These are phyloP conservation scores for Heliopora coerulea DNA, from an alignment of 92 coral and sea anemone genomes.

Conservation along the genomic window DNA sequence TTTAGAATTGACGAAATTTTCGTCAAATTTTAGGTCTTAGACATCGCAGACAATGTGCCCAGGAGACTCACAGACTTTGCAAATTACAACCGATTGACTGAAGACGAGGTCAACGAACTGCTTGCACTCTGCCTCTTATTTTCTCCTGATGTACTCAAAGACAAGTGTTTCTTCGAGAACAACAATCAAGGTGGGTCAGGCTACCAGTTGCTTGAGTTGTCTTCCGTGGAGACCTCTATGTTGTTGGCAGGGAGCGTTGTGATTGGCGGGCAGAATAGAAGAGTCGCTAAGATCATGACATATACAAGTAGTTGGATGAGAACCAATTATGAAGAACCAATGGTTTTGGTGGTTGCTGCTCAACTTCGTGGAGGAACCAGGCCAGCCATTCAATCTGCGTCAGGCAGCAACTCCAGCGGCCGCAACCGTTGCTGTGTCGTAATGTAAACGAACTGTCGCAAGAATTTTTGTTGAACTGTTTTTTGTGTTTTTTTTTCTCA, in stretches of 20 bases:
- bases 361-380: not conserved
- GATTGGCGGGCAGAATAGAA: constrained; percentile 13
- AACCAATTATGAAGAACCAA: constrained; percentile 16
- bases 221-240: constrained; percentile 21
- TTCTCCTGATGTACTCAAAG: constrained; percentile 23
- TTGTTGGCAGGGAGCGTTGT: constrained; percentile 2
- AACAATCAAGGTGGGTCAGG: not conserved
- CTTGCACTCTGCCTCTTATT: constrained; percentile 12
- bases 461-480: no score
- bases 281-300: constrained; percentile 31
- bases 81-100: not conserved
- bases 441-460: no score
- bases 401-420: not conserved
- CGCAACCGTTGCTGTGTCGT: constrained; percentile 2
- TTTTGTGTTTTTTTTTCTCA: no score
- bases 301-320: constrained; percentile 14
- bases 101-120: constrained; percentile 12
- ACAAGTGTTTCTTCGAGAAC: constrained; percentile 9
- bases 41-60: not conserved
- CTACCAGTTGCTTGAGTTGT: constrained; percentile 17
- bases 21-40: constrained; percentile 24
- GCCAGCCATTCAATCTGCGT: constrained; percentile 24
- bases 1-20: no score
- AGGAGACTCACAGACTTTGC: not conserved
- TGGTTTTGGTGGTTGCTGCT: not conserved